These are phyloP conservation scores for Dipus sagitta DNA, from an alignment of 2,797 vertebrate genomes.

Conservation along the genomic window DNA sequence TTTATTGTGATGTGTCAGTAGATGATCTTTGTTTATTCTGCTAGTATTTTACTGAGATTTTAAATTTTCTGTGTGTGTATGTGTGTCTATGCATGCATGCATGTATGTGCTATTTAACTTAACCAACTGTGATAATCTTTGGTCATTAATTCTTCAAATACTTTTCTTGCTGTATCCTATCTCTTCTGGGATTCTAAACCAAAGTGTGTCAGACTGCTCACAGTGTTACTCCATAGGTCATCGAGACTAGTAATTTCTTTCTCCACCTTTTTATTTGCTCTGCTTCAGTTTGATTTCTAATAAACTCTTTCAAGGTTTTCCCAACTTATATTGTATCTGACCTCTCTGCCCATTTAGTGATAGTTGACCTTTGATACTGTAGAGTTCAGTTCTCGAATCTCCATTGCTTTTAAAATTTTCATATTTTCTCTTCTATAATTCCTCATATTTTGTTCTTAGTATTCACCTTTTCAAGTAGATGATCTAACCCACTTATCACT, in stretches of 20 bases:
- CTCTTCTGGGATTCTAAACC: background rate
- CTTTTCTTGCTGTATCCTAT: background rate
- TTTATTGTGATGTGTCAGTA: background rate
- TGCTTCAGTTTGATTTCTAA: constrained; percentile 7
- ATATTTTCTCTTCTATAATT: background rate
- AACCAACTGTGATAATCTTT: background rate
- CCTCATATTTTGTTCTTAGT: background rate
- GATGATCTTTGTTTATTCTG: background rate
- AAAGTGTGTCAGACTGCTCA: background rate
- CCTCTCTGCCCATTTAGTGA: background rate
- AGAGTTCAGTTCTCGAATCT: background rate
- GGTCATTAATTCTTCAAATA: background rate
- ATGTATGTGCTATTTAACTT: background rate
- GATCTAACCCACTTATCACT: constrained; percentile 12
- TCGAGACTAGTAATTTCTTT: background rate
- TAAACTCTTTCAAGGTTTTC: background rate
- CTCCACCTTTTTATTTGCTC: constrained; percentile 3
- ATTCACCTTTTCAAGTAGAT: background rate
- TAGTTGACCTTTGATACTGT: background rate
- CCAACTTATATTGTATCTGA: background rate
- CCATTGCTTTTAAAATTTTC: background rate
- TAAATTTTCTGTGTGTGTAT: background rate
- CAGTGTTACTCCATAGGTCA: background rate
- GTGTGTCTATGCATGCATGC: background rate
- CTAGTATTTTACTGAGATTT: background rate